Base-by-base conservation (phyloP, 2,888 invertebrate species). In the Ectobius pallidus region DNA sequence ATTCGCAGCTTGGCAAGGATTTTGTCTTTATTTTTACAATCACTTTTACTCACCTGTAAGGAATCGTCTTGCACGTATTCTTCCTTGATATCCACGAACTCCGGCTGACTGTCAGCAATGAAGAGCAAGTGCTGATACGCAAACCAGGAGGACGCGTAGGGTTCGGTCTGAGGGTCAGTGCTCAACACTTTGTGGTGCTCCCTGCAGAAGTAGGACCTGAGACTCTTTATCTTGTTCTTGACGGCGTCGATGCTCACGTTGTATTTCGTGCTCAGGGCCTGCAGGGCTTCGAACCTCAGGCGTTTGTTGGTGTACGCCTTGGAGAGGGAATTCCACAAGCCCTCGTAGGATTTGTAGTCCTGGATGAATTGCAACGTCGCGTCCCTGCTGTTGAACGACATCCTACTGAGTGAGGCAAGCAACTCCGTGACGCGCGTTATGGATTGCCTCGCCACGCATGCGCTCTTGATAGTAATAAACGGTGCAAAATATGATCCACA, bases 61-160 rank as follows among this genome's bases (percentile, higher is more conserved):
- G n/a, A n/a, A n/a, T n/a, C n/a, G n/a, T n/a, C n/a, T n/a, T n/a
- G n/a, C n/a, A n/a, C n/a, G n/a, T n/a, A n/a, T n/a, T n/a, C n/a
- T n/a, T n/a, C n/a, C n/a, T n/a, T n/a, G n/a, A n/a, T n/a, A n/a
- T n/a, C n/a, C n/a, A n/a, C n/a, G n/a, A n/a, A n/a, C n/a, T n/a
- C n/a, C n/a, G n/a, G n/a, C n/a, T n/a, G n/a, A n/a, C 30, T 30
- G 32, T 32, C 62, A 18, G 30, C 34, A 25, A 67, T 25, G 44
- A 67, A 67, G 14, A 32, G 39, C 42, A 67, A 67, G 44, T 67
- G 16, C 46, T 67, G 39, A 27, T 67, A 67, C 11, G 67, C 67
- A 34, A 67, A 67, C 27, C 67, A 67, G 18, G 20, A 44, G 3
- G 46, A 46, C n/a, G n/a, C n/a, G 44, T 67, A 67, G 22, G 9